phyloP scores from a whole-genome alignment of 1,140 invertebrate genomes.

The Battus philenor region DNA sequence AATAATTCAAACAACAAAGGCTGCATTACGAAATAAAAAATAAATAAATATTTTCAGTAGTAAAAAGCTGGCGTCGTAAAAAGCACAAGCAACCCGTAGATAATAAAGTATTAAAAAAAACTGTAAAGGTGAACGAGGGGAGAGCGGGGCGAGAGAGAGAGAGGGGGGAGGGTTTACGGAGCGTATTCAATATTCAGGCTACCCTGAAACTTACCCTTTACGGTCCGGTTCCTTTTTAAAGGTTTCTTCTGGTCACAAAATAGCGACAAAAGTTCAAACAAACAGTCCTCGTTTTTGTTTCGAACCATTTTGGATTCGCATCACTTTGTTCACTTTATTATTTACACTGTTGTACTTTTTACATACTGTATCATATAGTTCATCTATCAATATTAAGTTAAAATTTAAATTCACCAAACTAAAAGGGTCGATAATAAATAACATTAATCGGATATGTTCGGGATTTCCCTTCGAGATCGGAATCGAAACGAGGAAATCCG shows the following conservation, averaged over 20 bases:
- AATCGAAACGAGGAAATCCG: too few species aligned
- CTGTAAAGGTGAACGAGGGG: not conserved
- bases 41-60: too few species aligned
- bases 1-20: too few species aligned
- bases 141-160: not conserved
- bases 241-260: constrained; percentile 43
- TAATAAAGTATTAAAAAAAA: constrained; percentile 17
- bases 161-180: constrained; percentile 5
- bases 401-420: too few species aligned
- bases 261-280: constrained; percentile 42
- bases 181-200: constrained; percentile 19
- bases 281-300: constrained; percentile 44
- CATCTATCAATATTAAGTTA: too few species aligned
- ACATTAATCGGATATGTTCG: too few species aligned
- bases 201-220: constrained; percentile 30
- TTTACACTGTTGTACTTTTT: too few species aligned
- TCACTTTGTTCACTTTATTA: too few species aligned
- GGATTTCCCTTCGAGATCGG: too few species aligned
- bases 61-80: constrained; percentile 7
- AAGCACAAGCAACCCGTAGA: not conserved
- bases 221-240: constrained; percentile 19
- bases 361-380: too few species aligned
- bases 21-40: too few species aligned
- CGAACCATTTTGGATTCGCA: constrained; percentile 37
- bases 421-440: too few species aligned